Evolutionary conservation across 2,113 vertebrate species (phyloP), one percentile per base, ranked within the genome.

Genomic region (Thamnaconus septentrionalis): DNA sequence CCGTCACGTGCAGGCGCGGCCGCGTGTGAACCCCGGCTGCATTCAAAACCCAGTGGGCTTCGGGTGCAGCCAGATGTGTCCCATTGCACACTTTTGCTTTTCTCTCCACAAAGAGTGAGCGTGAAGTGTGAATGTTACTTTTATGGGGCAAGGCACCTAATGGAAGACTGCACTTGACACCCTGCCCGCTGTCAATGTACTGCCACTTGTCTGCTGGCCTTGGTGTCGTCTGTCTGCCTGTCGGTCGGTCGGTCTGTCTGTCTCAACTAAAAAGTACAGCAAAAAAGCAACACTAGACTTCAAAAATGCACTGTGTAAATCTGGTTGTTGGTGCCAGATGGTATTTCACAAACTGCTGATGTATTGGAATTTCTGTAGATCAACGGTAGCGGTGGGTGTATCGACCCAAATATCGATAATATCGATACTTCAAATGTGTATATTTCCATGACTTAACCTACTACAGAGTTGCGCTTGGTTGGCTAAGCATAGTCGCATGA

Each of bases 91-190:
- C 75, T 78, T 71, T 51, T 6, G 51, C 39, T 12, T 55, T 12
- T 69, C 49, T 51, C 10, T 59, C 8, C 8, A 18, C 50, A 45
- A 8, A 9, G 49, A 59, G 39, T 47, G 50, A 43, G 53, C 55
- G 53, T 11, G 66, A 66, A 42, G 47, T n/a, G 64, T 64, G 53
- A 64, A 41, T 59, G 58, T 69, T 66, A 69, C 60, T 70, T 61
- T 64, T 57, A 0, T 61, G 56, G 56, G 39, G 55, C 61, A 65
- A 80, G 60, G 7, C 48, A 49, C 3, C 4, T 64, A 62, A 64
- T 66, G 52, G 47, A 68, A 68, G 69, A 52, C 5, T 53, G 51
- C 51, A 44, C 6, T 3, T 41, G 54, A 61, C 63, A 51, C 53
- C 11, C 18, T 42, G 42, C 50, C 1, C 4, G 18, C 12, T 41